A percentile compares a stretch with the other conserved stretches of the same genome.
These are phyloP conservation scores for Coregonus sp. DNA, from an alignment of 2,797 vertebrate genomes.

Conservation along the genomic window DNA sequence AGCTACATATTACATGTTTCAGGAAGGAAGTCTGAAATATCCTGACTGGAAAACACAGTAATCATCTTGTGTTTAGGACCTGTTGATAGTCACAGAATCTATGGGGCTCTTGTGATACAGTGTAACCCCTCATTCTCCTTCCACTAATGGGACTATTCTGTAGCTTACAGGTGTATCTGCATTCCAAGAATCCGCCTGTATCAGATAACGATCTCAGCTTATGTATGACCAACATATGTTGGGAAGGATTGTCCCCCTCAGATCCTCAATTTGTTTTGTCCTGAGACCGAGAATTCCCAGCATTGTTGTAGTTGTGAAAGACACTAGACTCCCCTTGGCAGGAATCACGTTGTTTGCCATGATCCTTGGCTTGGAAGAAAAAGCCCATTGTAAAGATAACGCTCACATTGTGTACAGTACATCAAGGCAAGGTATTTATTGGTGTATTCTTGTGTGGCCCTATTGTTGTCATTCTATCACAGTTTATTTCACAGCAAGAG, in stretches of 20 bases:
- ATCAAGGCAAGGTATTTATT: background rate
- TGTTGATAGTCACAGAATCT: background rate
- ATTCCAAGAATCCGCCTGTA: constrained; percentile 28
- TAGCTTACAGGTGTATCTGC: constrained; percentile 22
- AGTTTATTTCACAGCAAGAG: constrained; percentile 14
- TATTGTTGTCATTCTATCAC: constrained; percentile 20
- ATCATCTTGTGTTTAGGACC: no score
- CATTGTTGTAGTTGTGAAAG: constrained; percentile 43
- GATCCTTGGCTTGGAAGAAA: constrained; percentile 39
- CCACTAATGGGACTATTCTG: background rate
- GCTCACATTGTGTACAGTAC: constrained; percentile 28
- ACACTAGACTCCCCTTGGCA: constrained; percentile 12
- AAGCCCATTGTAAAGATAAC: constrained; percentile 39
- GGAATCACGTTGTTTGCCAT: constrained; percentile 37
- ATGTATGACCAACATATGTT: constrained; percentile 46
- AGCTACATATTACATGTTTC: no score
- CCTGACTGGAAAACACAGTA: no score
- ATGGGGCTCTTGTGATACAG: background rate
- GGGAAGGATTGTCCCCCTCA: constrained; percentile 17
- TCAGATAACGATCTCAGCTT: constrained; percentile 29
- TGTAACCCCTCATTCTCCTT: background rate
- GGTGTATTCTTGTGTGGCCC: background rate
- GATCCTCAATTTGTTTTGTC: constrained; percentile 21
- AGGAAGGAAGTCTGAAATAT: no score
- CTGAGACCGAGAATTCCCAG: constrained; percentile 19